Percentiles rank a stretch among this genome's conserved stretches.
These are phyloP conservation scores for Harpagifer antarcticus DNA, from an alignment of 2,797 vertebrate genomes.

Conservation along the genomic window DNA sequence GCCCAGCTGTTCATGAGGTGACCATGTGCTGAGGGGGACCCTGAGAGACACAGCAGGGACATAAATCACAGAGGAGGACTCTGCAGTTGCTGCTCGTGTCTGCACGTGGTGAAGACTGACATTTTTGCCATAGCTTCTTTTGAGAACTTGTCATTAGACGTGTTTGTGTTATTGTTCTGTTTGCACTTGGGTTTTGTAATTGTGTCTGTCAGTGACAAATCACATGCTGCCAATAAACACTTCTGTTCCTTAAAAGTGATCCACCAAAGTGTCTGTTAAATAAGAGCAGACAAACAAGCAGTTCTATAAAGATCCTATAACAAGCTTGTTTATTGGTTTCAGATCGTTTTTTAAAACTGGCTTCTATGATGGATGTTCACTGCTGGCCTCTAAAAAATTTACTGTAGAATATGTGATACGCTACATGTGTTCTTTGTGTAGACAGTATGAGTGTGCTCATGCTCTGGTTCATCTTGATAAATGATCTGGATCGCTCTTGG, in stretches of 20 bases:
- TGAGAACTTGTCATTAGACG: conserved; percentile 56
- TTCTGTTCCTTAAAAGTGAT: conserved; percentile 16
- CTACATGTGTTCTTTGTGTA: conserved; percentile 66
- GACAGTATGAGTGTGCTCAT: conserved; percentile 47
- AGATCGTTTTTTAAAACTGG: conserved; percentile 24
- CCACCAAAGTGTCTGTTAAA: neutral
- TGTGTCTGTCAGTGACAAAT: conserved; percentile 39
- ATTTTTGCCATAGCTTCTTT: conserved; percentile 71
- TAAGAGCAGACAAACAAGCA: conserved; percentile 17
- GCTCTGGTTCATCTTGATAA: conserved; percentile 63
- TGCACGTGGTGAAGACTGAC: conserved; percentile 54
- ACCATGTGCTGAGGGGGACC: conserved; percentile 71
- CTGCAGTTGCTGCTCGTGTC: conserved; percentile 73
- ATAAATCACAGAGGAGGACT: conserved; percentile 75
- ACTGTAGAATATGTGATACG: conserved; percentile 34
- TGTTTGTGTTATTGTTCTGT: conserved; percentile 68
- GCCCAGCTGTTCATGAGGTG: conserved; percentile 79
- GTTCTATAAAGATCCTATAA: conserved; percentile 15
- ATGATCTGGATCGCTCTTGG: conserved; percentile 63
- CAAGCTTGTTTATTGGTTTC: conserved; percentile 26
- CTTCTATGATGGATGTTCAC: conserved; percentile 43
- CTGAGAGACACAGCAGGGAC: conserved; percentile 48
- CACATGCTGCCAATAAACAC: conserved; percentile 11
- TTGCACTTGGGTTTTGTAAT: conserved; percentile 52
- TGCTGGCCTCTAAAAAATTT: conserved; percentile 23